These are phyloP conservation scores for Teleogryllus occipitalis DNA, from an alignment of 1,140 invertebrate genomes.

Conservation along the genomic window DNA sequence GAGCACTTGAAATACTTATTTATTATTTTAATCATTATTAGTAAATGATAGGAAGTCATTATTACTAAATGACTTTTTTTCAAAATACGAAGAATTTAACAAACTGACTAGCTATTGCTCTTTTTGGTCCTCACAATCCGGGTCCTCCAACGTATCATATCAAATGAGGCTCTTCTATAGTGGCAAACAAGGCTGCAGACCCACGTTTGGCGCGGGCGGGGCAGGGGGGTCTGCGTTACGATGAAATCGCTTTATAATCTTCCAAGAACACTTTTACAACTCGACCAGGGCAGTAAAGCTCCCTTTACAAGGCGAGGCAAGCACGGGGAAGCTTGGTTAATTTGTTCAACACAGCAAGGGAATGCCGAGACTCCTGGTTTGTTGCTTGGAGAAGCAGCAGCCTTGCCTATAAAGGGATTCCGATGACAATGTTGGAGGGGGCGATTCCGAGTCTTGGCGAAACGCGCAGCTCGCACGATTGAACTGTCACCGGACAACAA, in stretches of 20 bases:
- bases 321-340: not conserved
- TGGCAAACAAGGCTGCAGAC: not conserved
- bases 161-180: not conserved
- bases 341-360: not conserved
- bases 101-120: too few species aligned
- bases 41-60: too few species aligned
- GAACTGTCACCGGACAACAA: too few species aligned
- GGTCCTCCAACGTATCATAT: not conserved
- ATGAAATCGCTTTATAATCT: slow-evolving; percentile 1
- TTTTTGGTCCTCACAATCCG: too few species aligned
- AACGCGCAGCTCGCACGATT: too few species aligned
- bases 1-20: too few species aligned
- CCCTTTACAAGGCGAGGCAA: not conserved
- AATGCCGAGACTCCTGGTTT: not conserved
- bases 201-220: not conserved
- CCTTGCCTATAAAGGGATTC: too few species aligned
- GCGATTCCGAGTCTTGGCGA: too few species aligned
- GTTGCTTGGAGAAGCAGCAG: not conserved
- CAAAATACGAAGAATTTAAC: too few species aligned
- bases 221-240: not conserved
- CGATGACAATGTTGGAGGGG: too few species aligned
- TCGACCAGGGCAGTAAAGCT: not conserved
- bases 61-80: too few species aligned
- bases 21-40: too few species aligned
- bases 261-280: slow-evolving; percentile 4